Percentiles rank a stretch among this genome's conserved stretches.
Conservation (phyloP, 2,888 invertebrate species). For the Pogonocherus hispidulus region DNA sequence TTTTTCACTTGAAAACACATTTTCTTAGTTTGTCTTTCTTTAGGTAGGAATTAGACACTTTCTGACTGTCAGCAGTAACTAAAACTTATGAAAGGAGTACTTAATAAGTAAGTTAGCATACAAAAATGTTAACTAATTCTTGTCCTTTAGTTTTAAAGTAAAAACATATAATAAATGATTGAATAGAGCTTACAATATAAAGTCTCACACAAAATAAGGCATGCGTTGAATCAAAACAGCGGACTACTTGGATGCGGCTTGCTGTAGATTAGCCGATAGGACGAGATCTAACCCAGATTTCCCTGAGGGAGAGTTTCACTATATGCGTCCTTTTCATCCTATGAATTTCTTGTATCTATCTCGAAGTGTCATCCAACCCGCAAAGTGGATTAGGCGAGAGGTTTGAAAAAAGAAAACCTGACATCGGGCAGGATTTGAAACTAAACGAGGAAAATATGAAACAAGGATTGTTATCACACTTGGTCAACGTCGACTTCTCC, state of each 20-base stretch:
- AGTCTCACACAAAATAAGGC: too few relatives aligned
- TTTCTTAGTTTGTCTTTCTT: too few relatives aligned
- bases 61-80: too few relatives aligned
- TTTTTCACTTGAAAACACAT: too few relatives aligned
- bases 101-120: too few relatives aligned
- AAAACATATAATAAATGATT: too few relatives aligned
- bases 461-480: constrained; percentile 60
- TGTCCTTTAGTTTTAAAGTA: too few relatives aligned
- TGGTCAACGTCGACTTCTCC: constrained; percentile 54
- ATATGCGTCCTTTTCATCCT: constrained; percentile 39
- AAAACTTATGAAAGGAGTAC: too few relatives aligned
- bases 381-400: constrained; percentile 46
- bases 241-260: constrained; percentile 49
- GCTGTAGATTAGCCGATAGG: constrained; percentile 55
- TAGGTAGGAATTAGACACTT: too few relatives aligned
- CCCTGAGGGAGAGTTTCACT: constrained; percentile 56
- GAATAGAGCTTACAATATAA: too few relatives aligned
- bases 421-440: constrained; percentile 25
- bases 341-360: constrained; percentile 50
- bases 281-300: constrained; percentile 55
- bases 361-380: constrained; percentile 36
- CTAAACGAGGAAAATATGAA: constrained; percentile 58
- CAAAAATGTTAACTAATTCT: too few relatives aligned
- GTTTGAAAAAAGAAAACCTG: constrained; percentile 20
- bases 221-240: constrained; percentile 39